Base-by-base conservation (phyloP, 2,888 invertebrate species). In the Meteorus cinctellus region DNA sequence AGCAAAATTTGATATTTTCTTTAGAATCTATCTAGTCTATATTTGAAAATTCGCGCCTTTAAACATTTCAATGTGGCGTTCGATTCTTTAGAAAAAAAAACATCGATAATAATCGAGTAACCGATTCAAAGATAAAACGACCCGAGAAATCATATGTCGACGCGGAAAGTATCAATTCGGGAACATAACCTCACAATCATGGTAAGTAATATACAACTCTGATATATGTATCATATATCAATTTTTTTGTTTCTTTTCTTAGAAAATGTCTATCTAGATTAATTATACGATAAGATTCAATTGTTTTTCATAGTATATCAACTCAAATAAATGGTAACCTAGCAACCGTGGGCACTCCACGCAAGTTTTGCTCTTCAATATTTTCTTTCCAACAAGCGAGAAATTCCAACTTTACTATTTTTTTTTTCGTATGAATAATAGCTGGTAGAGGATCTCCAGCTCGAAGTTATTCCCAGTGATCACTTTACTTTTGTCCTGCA, bases 251-350 rank as follows among this genome's bases (percentile, higher is more conserved):
- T 55, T 55, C 19, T 24, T 19, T 10, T 0, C 10, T 19, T 1
- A 10, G 4, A 55, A 55, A 24, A 55, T 55, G 8, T 24, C 6
- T 6, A 19, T 8, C 55, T 48, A 5, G 19, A 6, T 55, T 1
- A 55, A 55, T 55, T 55, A 48, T 55, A 55, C n/a, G n/a, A 19
- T 55, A 6, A 8, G 8, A 8, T 55, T 59, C 69, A 70, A 51
- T 70, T 70, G 59, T 70, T 36, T 70, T 24, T 36, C 6, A 34
- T 16, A 16, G n/a, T 19, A 51, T n/a, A 41, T 19, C 19, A n/a
- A 70, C 14, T 34, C 77, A 62, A 80, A 79, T 80, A 76, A 76
- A 77, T 79, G 74, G 79, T 82, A 81, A 81, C 78, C 77, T 78
- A 78, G 75, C 78, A 74, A 81, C 78, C 59, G 66, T 62, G 41